A percentile compares a stretch with the other conserved stretches of the same genome.
Conservation (phyloP, 2,113 vertebrate species). For the Neoarius graeffei region DNA sequence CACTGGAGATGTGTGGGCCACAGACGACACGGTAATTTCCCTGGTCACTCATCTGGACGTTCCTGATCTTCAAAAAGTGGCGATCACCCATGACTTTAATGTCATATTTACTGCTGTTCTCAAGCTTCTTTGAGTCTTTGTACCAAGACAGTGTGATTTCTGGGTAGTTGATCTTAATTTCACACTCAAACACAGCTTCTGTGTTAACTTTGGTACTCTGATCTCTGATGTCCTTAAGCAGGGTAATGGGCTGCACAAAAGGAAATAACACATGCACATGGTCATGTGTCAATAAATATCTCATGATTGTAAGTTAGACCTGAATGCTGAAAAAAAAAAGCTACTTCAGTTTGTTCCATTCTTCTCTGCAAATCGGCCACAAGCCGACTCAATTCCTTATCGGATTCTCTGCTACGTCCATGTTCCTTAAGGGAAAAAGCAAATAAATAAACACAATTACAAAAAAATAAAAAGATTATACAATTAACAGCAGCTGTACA, state of each 20-base stretch:
- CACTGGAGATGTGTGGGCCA: slow-evolving; percentile 93
- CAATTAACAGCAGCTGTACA: background rate
- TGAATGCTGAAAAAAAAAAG: slow-evolving; percentile 13
- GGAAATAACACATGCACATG: background rate
- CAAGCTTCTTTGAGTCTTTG: slow-evolving; percentile 92
- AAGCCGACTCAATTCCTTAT: slow-evolving; percentile 86
- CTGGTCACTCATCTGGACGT: slow-evolving; percentile 85
- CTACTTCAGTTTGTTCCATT: slow-evolving; percentile 84
- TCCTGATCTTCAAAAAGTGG: slow-evolving; percentile 83
- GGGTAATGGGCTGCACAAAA: slow-evolving; percentile 82
- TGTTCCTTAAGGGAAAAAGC: slow-evolving; percentile 75
- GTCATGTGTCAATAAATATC: background rate
- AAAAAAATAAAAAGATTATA: background rate
- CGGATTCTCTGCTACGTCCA: slow-evolving; percentile 78
- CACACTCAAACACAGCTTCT: slow-evolving; percentile 86
- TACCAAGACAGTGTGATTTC: slow-evolving; percentile 97
- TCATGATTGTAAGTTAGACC: background rate
- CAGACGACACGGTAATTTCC: slow-evolving; percentile 94
- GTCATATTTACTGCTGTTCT: slow-evolving; percentile 83
- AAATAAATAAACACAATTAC: background rate
- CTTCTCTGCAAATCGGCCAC: slow-evolving; percentile 86
- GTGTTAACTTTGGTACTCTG: slow-evolving; percentile 79
- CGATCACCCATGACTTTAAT: slow-evolving; percentile 82
- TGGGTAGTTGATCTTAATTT: slow-evolving; percentile 93
- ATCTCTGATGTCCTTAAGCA: slow-evolving; percentile 89